Conservation (phyloP, 1,140 invertebrate genomes). For the Pissodes strobi region DNA sequence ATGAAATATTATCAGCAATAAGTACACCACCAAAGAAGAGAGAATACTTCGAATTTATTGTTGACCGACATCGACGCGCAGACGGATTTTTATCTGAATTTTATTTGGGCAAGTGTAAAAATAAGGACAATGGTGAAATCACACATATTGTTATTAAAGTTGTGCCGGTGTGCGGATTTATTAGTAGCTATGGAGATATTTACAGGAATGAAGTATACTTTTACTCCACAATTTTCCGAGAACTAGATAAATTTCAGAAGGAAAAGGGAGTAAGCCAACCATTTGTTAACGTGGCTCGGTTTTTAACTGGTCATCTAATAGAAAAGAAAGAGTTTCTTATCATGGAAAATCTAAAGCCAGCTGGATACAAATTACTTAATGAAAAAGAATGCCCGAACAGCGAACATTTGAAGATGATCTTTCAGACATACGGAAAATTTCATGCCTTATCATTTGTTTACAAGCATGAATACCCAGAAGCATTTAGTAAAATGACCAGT, state of each 20-base stretch:
- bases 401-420: slow-evolving; percentile 21
- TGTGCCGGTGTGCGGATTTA: background rate
- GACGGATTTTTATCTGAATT: slow-evolving; percentile 11
- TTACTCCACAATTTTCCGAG: slow-evolving; percentile 1
- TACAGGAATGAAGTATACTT: slow-evolving; percentile 21
- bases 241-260: slow-evolving; percentile 16
- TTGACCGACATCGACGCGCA: background rate
- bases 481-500: slow-evolving; percentile 9
- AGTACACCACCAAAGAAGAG: background rate
- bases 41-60: background rate
- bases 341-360: slow-evolving; percentile 18
- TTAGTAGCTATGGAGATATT: background rate
- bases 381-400: background rate
- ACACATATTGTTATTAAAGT: slow-evolving; percentile 19
- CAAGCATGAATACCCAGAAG: slow-evolving; percentile 51
- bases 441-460: slow-evolving; percentile 54
- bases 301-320: background rate
- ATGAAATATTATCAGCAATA: background rate
- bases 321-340: slow-evolving; percentile 11
- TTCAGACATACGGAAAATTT: slow-evolving; percentile 32
- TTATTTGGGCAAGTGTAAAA: background rate
- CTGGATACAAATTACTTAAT: slow-evolving; percentile 43
- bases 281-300: slow-evolving; percentile 41
- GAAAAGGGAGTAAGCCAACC: background rate
- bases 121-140: slow-evolving; percentile 19